Evolutionary conservation across 2,113 vertebrate species (phyloP).

Genomic region (Hemichromis elongatus): DNA sequence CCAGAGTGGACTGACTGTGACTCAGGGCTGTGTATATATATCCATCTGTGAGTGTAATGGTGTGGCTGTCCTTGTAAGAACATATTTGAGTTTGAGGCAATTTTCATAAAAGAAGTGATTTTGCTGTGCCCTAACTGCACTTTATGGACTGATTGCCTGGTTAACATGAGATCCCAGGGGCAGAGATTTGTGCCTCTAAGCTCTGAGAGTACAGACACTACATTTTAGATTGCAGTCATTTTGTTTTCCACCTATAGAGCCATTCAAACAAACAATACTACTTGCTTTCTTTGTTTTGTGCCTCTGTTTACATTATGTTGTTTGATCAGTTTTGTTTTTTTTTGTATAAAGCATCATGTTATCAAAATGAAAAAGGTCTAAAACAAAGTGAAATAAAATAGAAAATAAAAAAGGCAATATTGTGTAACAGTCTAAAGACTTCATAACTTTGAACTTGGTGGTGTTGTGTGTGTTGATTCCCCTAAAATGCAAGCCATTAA

Average conservation of each 20-base stretch:
- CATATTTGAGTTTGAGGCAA: not conserved
- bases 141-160: not conserved
- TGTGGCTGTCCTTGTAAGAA: not conserved
- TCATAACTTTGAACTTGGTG: too few species aligned
- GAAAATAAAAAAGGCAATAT: too few species aligned
- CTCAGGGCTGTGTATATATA: not conserved
- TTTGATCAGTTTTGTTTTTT: not conserved
- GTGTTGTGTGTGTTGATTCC: not conserved
- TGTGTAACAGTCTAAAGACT: too few species aligned
- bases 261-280: not conserved
- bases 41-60: not conserved
- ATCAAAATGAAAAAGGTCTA: not conserved
- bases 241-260: not conserved
- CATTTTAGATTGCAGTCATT: not conserved
- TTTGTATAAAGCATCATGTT: not conserved
- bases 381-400: not conserved
- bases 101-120: not conserved
- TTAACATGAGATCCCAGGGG: not conserved
- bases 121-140: not conserved
- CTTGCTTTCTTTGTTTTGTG: not conserved
- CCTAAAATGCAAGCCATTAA: not conserved
- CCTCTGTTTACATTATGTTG: not conserved
- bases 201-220: not conserved
- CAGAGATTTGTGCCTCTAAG: not conserved
- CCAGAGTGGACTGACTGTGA: conserved; percentile 24